phyloP scores from a whole-genome alignment of 2,797 vertebrate genomes.

The Hephaestus fuliginosus region DNA sequence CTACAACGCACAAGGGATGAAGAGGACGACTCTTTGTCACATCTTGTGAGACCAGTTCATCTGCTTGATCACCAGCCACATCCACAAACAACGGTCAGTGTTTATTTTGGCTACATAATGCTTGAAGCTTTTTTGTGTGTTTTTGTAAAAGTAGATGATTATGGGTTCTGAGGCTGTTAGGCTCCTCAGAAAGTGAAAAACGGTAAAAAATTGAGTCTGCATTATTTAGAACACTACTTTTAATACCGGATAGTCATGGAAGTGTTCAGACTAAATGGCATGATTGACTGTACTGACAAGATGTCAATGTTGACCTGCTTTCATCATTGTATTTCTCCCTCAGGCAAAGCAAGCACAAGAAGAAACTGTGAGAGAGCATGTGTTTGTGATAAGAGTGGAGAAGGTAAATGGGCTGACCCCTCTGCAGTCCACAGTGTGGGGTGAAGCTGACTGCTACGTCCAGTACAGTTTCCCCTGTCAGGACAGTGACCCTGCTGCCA shows the following conservation, averaged over 20 bases:
- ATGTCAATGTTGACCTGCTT: background rate
- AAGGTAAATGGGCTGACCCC: slow-evolving; percentile 90
- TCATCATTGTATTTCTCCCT: slow-evolving; percentile 30
- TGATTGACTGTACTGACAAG: background rate
- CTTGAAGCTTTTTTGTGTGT: background rate
- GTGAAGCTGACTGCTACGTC: slow-evolving; percentile 96
- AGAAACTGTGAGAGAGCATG: slow-evolving; percentile 86
- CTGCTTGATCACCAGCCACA: slow-evolving; percentile 85
- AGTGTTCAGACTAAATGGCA: background rate
- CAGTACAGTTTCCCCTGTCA: slow-evolving; percentile 94
- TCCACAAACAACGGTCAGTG: slow-evolving; percentile 74
- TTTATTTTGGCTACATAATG: background rate
- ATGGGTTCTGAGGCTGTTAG: background rate
- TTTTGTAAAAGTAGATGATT: background rate
- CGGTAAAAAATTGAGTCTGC: background rate
- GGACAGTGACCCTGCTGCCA: slow-evolving; percentile 57
- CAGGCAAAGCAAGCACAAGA: slow-evolving; percentile 70
- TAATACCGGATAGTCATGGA: background rate
- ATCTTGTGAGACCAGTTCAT: slow-evolving; percentile 83
- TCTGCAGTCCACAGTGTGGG: slow-evolving; percentile 96
- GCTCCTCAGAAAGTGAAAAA: background rate
- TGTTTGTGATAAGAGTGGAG: slow-evolving; percentile 92
- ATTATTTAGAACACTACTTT: background rate
- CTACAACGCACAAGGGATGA: slow-evolving; percentile 89
- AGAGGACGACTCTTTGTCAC: slow-evolving; percentile 69